A percentile compares a stretch with the other conserved stretches of the same genome.
Evolutionary conservation across 2,888 invertebrate genomes (phyloP).

Genomic region (Trachelus troglodyta): DNA sequence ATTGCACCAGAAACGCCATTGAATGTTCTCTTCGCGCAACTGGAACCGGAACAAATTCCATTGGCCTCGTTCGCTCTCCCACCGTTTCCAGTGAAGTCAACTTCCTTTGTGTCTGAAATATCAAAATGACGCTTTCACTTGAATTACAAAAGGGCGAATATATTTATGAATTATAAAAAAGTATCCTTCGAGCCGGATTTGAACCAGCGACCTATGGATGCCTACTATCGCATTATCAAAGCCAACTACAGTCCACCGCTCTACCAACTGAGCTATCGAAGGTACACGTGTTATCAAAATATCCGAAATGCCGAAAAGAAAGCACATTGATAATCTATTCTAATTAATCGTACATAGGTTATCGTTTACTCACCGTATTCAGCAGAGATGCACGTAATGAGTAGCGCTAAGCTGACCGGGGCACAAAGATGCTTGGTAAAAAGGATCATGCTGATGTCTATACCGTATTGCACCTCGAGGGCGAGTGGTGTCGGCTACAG

Average conservation of each 20-base stretch:
- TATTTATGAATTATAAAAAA: neutral
- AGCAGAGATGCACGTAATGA: constrained; percentile 34
- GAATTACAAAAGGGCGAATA: neutral
- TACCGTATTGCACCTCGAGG: constrained; percentile 23
- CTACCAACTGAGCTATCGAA: constrained; percentile 67
- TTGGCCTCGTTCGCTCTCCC: constrained; percentile 27
- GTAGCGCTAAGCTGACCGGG: constrained; percentile 29
- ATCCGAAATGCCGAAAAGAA: neutral
- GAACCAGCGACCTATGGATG: constrained; percentile 66
- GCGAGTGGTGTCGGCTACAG: constrained; percentile 33
- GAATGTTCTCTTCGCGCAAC: constrained; percentile 48
- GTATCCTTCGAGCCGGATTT: constrained; percentile 63
- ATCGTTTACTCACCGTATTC: constrained; percentile 47
- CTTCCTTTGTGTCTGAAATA: constrained; percentile 31
- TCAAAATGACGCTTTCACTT: neutral
- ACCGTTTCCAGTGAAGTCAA: constrained; percentile 18
- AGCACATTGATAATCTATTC: neutral
- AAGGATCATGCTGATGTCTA: constrained; percentile 15
- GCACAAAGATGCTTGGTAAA: constrained; percentile 25
- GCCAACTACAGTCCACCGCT: constrained; percentile 66
- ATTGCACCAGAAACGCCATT: constrained; percentile 56
- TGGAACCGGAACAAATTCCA: constrained; percentile 44
- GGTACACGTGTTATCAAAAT: constrained; percentile 27
- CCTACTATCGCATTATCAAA: constrained; percentile 20
- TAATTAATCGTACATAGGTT: neutral